phyloP scores from a whole-genome alignment of 2,888 invertebrate genomes.

The Agriotes lineatus region DNA sequence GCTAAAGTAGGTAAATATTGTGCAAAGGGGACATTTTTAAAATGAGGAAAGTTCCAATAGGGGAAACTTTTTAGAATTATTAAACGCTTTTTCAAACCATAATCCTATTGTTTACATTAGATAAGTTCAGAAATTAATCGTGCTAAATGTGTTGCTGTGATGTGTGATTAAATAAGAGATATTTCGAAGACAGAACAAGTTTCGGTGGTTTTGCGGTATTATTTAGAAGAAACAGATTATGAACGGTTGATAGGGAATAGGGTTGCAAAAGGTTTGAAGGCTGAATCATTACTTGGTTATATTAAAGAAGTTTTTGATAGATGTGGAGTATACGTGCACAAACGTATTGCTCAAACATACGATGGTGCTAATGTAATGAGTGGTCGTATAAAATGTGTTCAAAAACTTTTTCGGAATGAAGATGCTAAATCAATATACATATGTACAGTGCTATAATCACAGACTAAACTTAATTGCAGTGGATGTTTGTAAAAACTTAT shows the following conservation, averaged over 20 bases:
- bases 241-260: conserved; percentile 36
- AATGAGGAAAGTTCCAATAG: too few species aligned
- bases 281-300: conserved; percentile 18
- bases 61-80: too few species aligned
- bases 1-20: too few species aligned
- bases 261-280: conserved; percentile 19
- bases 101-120: too few species aligned
- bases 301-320: conserved; percentile 17
- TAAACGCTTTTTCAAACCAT: too few species aligned
- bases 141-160: conserved; percentile 27
- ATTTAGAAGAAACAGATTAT: conserved; percentile 25
- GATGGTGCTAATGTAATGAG: conserved; percentile 41
- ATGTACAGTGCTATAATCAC: not conserved
- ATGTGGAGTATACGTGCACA: conserved; percentile 26
- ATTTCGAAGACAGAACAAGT: not conserved
- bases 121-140: conserved; percentile 16
- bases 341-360: conserved; percentile 36
- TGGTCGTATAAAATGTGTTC: conserved; percentile 24
- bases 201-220: conserved; percentile 12
- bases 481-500: conserved; percentile 33
- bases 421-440: conserved; percentile 20
- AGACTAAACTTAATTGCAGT: conserved; percentile 22
- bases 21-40: too few species aligned
- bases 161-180: conserved; percentile 33
- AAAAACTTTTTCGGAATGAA: conserved; percentile 31